Base-by-base conservation (phyloP, 2,797 vertebrate species). In the Lepus oiostolus region DNA sequence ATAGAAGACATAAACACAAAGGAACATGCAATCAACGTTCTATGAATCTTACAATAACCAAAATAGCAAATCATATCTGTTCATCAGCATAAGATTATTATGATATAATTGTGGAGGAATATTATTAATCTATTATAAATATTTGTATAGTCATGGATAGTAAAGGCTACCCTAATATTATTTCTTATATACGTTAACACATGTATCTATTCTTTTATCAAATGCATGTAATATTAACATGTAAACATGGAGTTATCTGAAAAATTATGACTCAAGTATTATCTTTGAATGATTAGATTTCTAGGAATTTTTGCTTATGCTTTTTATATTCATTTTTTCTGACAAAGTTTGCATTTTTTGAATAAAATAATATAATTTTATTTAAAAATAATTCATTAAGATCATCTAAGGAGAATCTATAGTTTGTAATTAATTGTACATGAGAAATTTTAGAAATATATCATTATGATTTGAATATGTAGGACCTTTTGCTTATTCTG, bases 191-290 rank as follows among this genome's bases (percentile, higher is more conserved):
- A n/a, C 52, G 24, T 58, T 90, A 70, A 26, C 85, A 8, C 89
- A 72, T 47, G 2, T 88, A 42, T 38, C 10, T 60, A 5, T 65
- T 63, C 5, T 79, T 54, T 88, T 62, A 72, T 79, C 30, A 77
- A 67, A 80, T 71, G 58, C 32, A 72, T 60, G 4, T 62, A 76
- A 72, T 62, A 5, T 47, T 72, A 32, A 30, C 62, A 0, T 91
- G 4, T 38, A 76, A 77, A 1, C 17, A 22, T 74, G 74, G 26
- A 30, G 1, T 79, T 90, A 70, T 65, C 2, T 95, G 60, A 77
- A 95, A 95, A 79, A 67, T 38, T 28, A 32, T n/a, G 50, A 87
- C 22, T 22, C 54, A 91, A 83, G 54, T 95, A 32, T 86, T 32
- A 50, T 54, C 28, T 70, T 32, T 86, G 47, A 92, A 90, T 62